Conservation (phyloP, 2,113 vertebrate genomes). For the Alligator sinensis region DNA sequence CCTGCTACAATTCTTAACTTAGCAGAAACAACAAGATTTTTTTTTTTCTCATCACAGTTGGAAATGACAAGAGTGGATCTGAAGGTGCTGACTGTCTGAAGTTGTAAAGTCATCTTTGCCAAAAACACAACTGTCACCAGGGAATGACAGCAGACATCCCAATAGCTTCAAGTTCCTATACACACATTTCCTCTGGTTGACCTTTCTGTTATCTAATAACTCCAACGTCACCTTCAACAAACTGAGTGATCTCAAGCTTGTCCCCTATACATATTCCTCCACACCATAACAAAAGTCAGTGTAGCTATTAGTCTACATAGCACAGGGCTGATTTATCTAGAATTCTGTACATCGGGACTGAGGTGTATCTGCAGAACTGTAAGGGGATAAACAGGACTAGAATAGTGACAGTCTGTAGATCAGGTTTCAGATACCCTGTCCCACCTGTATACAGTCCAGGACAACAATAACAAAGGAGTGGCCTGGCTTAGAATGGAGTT, state of each 20-base stretch:
- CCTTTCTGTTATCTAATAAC: no score
- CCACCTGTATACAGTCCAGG: neutral
- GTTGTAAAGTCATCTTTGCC: neutral
- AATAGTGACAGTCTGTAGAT: fast-evolving
- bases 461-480: neutral
- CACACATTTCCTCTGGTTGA: no score
- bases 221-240: no score
- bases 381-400: fast-evolving
- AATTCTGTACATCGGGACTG: neutral
- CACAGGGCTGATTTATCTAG: neutral
- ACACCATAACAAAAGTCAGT: neutral
- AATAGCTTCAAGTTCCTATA: neutral
- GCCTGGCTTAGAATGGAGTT: neutral
- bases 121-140: neutral
- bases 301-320: neutral
- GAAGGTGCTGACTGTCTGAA: neutral
- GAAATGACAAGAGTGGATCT: neutral
- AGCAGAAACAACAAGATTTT: neutral
- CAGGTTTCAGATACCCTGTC: neutral
- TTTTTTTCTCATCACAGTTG: neutral
- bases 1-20: neutral
- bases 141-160: neutral
- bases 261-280: neutral
- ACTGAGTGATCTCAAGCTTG: neutral
- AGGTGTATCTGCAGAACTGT: fast-evolving